Evolutionary conservation across 2,113 vertebrate species (phyloP).

Genomic region (Myrmophylax atrothorax): DNA sequence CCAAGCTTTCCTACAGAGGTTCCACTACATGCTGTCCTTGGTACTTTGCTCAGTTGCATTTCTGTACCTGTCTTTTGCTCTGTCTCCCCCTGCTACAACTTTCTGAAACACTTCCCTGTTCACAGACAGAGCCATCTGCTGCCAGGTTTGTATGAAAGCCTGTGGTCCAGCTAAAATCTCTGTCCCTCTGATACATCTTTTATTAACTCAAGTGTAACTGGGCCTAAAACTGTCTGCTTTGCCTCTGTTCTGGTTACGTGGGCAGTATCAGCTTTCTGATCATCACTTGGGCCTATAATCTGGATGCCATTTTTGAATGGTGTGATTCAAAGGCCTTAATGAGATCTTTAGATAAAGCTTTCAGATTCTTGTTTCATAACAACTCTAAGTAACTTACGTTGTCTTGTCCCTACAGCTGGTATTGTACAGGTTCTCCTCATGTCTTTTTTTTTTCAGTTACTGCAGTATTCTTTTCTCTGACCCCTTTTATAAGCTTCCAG

Average conservation of each 20-base stretch:
- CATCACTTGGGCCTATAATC: background rate
- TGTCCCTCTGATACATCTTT: background rate
- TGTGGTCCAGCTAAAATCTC: background rate
- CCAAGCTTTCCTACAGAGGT: background rate
- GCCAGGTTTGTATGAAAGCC: background rate
- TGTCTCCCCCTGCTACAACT: background rate
- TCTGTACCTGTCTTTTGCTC: background rate
- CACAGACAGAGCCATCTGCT: background rate
- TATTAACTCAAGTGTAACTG: background rate
- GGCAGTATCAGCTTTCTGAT: background rate
- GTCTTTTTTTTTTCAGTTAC: background rate
- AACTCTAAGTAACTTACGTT: background rate
- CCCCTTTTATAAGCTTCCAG: background rate
- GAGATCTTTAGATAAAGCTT: background rate
- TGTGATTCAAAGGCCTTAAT: background rate
- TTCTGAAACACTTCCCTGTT: background rate
- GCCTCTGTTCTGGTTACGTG: background rate
- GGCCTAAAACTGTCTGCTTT: background rate
- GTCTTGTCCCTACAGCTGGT: background rate
- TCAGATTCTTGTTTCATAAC: background rate
- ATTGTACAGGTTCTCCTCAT: background rate
- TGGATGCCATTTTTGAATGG: background rate
- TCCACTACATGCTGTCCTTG: background rate
- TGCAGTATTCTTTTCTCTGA: background rate
- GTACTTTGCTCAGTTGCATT: background rate